phyloP scores from a whole-genome alignment of 2,113 vertebrate species.

The Chlorodrepanis virens region DNA sequence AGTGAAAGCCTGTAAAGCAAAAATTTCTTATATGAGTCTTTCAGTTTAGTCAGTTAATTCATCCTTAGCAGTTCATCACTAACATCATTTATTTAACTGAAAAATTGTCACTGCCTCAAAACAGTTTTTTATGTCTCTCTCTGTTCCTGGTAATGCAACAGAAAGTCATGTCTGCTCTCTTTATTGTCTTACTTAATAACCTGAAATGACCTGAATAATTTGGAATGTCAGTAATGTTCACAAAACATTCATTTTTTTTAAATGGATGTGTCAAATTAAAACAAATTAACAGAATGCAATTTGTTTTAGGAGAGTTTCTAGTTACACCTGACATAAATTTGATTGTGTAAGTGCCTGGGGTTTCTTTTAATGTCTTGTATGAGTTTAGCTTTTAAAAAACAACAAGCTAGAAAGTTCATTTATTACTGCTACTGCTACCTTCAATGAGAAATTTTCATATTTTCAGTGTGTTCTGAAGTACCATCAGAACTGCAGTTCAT shows the following conservation, averaged over 20 bases:
- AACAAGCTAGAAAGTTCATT: background rate
- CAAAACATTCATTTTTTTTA: background rate
- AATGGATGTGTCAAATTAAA: background rate
- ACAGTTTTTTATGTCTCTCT: background rate
- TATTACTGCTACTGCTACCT: background rate
- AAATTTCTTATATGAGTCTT: background rate
- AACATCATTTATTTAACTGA: background rate
- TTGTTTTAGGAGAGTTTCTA: background rate
- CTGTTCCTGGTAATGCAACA: background rate
- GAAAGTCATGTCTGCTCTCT: background rate
- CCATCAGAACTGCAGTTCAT: background rate
- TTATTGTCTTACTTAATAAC: background rate
- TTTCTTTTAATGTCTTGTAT: background rate
- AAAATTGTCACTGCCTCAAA: background rate
- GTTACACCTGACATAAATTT: background rate
- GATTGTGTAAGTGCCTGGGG: background rate
- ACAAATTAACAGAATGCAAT: background rate
- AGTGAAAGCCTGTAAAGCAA: background rate
- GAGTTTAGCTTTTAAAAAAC: background rate
- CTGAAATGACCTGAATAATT: background rate
- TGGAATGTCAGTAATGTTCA: background rate
- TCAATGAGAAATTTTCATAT: background rate
- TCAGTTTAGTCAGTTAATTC: background rate
- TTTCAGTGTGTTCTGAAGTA: background rate
- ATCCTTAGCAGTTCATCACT: background rate